phyloP scores from a whole-genome alignment of 1,140 invertebrate genomes.

The Aphelinus atriplicis region DNA sequence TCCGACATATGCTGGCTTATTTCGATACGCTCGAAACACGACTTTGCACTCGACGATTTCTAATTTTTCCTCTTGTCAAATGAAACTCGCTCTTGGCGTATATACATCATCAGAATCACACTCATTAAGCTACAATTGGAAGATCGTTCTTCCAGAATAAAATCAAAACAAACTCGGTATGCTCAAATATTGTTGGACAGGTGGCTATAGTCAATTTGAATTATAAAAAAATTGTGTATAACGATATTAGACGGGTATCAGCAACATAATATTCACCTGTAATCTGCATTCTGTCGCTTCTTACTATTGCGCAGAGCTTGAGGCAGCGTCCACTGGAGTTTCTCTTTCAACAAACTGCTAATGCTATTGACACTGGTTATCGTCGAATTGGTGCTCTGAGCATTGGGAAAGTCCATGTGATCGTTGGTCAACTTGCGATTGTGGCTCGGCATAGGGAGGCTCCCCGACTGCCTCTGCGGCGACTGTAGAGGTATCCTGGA shows the following conservation, averaged over 20 bases:
- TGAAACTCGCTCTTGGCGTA: too few species aligned
- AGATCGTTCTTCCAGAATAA: background rate
- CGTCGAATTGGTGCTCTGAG: conserved; percentile 72
- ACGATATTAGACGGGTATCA: background rate
- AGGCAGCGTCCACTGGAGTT: conserved; percentile 74
- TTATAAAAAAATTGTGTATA: too few species aligned
- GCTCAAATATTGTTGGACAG: too few species aligned
- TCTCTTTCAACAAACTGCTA: conserved; percentile 82
- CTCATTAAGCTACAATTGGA: too few species aligned
- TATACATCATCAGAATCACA: too few species aligned
- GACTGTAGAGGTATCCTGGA: conserved; percentile 59
- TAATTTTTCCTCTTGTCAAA: too few species aligned
- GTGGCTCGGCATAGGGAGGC: conserved; percentile 27
- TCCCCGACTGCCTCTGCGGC: conserved; percentile 53
- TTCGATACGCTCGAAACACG: too few species aligned
- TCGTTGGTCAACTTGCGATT: conserved; percentile 39
- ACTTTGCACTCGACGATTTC: too few species aligned
- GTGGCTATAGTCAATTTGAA: too few species aligned
- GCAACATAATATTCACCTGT: conserved; percentile 49
- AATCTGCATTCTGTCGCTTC: conserved; percentile 62
- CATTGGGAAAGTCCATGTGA: conserved; percentile 57
- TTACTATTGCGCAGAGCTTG: conserved; percentile 59
- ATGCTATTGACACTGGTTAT: conserved; percentile 85
- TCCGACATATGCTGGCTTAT: too few species aligned
- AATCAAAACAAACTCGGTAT: background rate